Conservation (phyloP, 1,140 invertebrate species). For the Cotesia glomerata region DNA sequence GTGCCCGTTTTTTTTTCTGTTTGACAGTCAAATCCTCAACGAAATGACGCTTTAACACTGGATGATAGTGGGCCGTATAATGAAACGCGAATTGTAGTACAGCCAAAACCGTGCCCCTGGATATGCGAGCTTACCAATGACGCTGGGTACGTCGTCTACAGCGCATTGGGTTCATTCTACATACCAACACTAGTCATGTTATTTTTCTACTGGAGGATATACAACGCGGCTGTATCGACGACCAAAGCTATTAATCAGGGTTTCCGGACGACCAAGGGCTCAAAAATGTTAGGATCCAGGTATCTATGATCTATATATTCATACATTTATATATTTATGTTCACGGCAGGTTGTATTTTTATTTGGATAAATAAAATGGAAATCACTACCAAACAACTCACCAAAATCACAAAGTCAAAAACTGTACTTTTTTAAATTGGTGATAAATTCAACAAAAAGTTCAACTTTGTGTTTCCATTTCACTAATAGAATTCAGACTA, state of each 20-base stretch:
- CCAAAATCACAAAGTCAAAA: too few relatives aligned
- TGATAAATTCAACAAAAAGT: too few relatives aligned
- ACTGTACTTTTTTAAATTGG: too few relatives aligned
- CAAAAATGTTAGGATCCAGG: conserved; percentile 58
- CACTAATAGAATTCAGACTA: too few relatives aligned
- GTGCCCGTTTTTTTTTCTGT: neutral
- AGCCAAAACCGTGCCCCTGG: conserved; percentile 73
- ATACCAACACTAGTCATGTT: conserved; percentile 96
- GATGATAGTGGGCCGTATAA: conserved; percentile 50
- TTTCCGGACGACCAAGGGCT: conserved; percentile 88
- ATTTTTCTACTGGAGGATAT: conserved; percentile 96
- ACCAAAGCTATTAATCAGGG: conserved; percentile 90
- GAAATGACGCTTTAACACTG: conserved; percentile 42
- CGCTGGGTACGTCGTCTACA: conserved; percentile 78
- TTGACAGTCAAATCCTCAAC: conserved; percentile 40
- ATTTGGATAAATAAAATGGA: too few relatives aligned
- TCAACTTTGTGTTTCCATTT: too few relatives aligned
- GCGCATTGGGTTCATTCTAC: conserved; percentile 93
- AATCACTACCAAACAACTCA: too few relatives aligned
- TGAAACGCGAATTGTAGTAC: conserved; percentile 48
- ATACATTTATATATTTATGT: neutral
- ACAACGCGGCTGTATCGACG: conserved; percentile 87
- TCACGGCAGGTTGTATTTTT: neutral
- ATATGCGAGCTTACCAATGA: conserved; percentile 91
- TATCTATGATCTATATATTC: neutral